These are phyloP conservation scores for Celastrina argiolus DNA, from an alignment of 2,888 invertebrate genomes.

Conservation along the genomic window DNA sequence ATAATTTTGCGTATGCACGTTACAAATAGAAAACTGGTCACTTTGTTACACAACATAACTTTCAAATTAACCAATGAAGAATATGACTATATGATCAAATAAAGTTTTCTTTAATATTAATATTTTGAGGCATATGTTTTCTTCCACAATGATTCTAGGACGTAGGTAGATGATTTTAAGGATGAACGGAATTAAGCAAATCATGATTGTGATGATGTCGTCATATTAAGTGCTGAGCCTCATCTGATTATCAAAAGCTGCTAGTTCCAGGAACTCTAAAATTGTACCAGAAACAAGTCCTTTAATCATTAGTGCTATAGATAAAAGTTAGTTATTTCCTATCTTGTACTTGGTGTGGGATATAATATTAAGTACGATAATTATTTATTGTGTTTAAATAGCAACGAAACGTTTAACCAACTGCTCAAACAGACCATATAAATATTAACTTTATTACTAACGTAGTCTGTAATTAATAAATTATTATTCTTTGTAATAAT, in stretches of 20 bases:
- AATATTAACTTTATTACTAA: not conserved
- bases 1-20: not conserved
- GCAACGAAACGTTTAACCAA: not conserved
- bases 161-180: no score
- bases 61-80: constrained; percentile 1
- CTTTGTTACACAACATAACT: constrained; percentile 7
- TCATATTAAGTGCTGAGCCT: no score
- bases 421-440: not conserved
- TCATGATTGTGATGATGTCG: no score
- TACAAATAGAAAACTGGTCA: constrained; percentile 7
- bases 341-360: no score
- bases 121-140: not conserved
- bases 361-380: no score
- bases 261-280: no score
- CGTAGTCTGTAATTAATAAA: not conserved
- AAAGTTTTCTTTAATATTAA: not conserved
- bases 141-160: no score
- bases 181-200: no score
- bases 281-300: no score
- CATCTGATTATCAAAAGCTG: no score
- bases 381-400: not conserved
- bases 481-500: not conserved
- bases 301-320: no score
- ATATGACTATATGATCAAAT: not conserved
- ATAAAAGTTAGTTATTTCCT: no score